Percentiles rank a stretch among this genome's conserved stretches.
Evolutionary conservation across 2,888 invertebrate genomes (phyloP).

Genomic region (Luperina testacea): DNA sequence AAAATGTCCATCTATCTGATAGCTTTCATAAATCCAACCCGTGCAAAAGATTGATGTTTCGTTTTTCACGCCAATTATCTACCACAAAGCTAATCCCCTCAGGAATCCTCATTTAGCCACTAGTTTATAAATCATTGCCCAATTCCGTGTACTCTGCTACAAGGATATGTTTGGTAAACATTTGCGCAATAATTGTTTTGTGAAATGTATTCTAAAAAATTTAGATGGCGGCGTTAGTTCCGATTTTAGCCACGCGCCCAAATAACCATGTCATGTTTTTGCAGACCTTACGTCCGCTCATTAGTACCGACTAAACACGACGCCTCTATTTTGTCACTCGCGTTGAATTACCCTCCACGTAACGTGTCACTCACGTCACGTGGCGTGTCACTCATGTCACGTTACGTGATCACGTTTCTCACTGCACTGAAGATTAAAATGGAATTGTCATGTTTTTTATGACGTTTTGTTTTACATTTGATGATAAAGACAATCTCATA

Average conservation of each 20-base stretch:
- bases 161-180: background rate
- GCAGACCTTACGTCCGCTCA: slow-evolving; percentile 35
- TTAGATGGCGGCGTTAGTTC: background rate
- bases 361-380: slow-evolving; percentile 8
- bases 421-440: slow-evolving; percentile 11
- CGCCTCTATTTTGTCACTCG: slow-evolving; percentile 28
- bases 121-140: no score
- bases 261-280: slow-evolving; percentile 17
- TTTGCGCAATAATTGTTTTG: background rate
- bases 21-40: background rate
- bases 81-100: no score
- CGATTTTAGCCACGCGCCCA: background rate
- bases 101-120: no score
- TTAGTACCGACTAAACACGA: slow-evolving; percentile 37
- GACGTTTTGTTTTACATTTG: slow-evolving; percentile 2
- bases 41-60: no score
- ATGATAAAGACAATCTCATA: no score
- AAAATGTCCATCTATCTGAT: background rate
- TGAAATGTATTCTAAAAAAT: background rate
- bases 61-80: no score
- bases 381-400: slow-evolving; percentile 13
- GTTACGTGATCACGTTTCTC: slow-evolving; percentile 14
- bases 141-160: no score
- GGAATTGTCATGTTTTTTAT: slow-evolving; percentile 7
- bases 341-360: slow-evolving; percentile 23